Percentiles rank a stretch among this genome's conserved stretches.
Conservation (phyloP, 2,888 invertebrate species). For the Caenorhabditis sulstoni region DNA sequence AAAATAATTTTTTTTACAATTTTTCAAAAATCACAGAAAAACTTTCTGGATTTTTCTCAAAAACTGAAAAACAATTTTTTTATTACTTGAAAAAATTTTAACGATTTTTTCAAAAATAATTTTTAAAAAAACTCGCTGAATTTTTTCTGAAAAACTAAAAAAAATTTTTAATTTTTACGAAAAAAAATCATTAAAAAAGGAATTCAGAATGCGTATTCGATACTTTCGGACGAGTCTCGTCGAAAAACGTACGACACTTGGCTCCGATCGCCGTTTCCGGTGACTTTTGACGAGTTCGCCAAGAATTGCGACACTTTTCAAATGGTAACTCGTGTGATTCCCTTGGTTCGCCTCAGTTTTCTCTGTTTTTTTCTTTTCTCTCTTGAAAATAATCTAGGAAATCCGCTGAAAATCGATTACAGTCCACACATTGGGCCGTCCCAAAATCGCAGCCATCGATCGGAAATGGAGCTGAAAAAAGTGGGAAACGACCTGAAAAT, state of each 20-base stretch:
- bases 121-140: not conserved
- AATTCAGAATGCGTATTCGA: constrained; percentile 61
- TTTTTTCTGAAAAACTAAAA: not conserved
- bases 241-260: constrained; percentile 64
- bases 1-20: not conserved
- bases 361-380: not conserved
- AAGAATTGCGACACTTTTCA: constrained; percentile 57
- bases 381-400: not conserved
- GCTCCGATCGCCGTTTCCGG: constrained; percentile 61
- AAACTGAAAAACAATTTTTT: not conserved
- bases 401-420: constrained; percentile 15
- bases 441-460: constrained; percentile 61
- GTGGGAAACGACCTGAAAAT: not conserved
- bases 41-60: too few species aligned
- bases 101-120: constrained; percentile 5
- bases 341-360: not conserved
- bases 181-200: not conserved
- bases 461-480: not conserved
- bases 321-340: constrained; percentile 60
- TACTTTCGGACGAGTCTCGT: constrained; percentile 46
- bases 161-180: not conserved
- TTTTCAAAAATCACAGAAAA: too few species aligned
- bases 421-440: constrained; percentile 73
- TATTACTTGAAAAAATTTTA: constrained; percentile 2
- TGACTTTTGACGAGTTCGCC: constrained; percentile 63